Evolutionary conservation across 1,140 invertebrate species (phyloP), one percentile per base, ranked within the genome.

Genomic region (Augochlora pura): DNA sequence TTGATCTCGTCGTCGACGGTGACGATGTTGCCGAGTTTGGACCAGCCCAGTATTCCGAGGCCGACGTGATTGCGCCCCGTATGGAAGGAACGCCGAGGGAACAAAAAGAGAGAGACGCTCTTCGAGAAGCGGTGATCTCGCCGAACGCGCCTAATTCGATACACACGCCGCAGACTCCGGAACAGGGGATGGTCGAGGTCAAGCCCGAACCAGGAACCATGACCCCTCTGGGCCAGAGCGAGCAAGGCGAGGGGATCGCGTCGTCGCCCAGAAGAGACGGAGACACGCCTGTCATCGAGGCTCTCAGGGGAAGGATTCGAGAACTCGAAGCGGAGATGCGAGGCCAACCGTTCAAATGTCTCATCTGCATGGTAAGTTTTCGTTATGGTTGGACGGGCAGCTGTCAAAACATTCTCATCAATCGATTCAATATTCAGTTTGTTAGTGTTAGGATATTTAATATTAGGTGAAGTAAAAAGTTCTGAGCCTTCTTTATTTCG

Each of bases 351-450:
- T 95, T 94, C 85, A 96, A 97, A 91, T 98, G 97, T 94, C 94
- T 98, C 18, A 98, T 98, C 74, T 98, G 97, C 91, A 96, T 98
- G 94, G 97, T 97, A 72, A 94, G 95, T 84, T 77, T 54, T 38
- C 38, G 14, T 4, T 69, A 57, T 57, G 42, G 10, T 46, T 46
- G 2, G 0, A 46, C 42, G 42, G 12, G 2, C 42, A 32, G 1
- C 4, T 32, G 4, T 32, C 32, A 32, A 32, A 32, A 32, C 32
- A 32, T 32, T 1, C 4, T 32, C 32, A 4, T 32, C 32, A 32
- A 32, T 32, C 32, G 1, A 2, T 32, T 32, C 32, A 32, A 32
- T 32, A 4, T 32, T 32, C 32, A 32, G 32, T 32, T 4, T 4
- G 32, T 32, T 32, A 1, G 32, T 32, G 32, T 4, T 32, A 32